phyloP scores from a whole-genome alignment of 2,888 invertebrate genomes.

The Phyto melanocephala region DNA sequence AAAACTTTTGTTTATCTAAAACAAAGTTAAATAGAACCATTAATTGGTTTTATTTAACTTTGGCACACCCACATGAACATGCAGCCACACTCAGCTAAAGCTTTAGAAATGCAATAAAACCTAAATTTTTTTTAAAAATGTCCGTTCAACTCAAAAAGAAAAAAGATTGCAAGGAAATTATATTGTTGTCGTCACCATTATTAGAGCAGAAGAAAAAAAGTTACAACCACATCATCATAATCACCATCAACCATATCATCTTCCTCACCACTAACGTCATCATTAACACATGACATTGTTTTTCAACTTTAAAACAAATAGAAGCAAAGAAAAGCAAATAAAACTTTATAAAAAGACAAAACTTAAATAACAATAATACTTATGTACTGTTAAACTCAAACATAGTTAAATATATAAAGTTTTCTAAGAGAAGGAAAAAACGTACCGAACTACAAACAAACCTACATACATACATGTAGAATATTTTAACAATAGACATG shows the following conservation, averaged over 20 bases:
- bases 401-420: not conserved
- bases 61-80: too few relatives aligned
- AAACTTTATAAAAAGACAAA: slow-evolving; percentile 4
- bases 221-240: not conserved
- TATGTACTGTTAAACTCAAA: not conserved
- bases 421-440: not conserved
- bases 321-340: not conserved
- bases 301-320: slow-evolving; percentile 25
- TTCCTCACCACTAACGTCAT: not conserved
- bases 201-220: not conserved
- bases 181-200: slow-evolving; percentile 9
- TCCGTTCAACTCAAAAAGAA: not conserved
- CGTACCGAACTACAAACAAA: not conserved
- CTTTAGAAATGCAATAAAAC: slow-evolving; percentile 13
- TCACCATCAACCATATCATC: not conserved
- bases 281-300: slow-evolving; percentile 33
- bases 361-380: slow-evolving; percentile 20
- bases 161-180: slow-evolving; percentile 38
- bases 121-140: slow-evolving; percentile 40
- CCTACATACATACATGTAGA: not conserved
- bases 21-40: not conserved
- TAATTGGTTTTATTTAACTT: not conserved
- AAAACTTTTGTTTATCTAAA: not conserved
- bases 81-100: too few relatives aligned
- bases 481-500: not conserved